Conservation (phyloP, 2,797 vertebrate genomes). For the Pteropus rufus region DNA sequence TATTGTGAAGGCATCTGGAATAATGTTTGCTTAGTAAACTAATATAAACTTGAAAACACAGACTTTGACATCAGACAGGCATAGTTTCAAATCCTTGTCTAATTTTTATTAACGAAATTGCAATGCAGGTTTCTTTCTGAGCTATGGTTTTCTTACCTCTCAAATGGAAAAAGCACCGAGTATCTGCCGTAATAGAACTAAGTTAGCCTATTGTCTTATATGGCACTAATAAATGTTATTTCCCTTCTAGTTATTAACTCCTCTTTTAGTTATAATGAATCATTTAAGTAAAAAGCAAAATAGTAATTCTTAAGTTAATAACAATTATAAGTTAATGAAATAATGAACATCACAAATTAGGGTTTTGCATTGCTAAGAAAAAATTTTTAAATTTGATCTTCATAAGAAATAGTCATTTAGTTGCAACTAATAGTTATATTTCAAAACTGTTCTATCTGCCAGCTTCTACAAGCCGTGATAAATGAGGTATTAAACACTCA, state of each 20-base stretch:
- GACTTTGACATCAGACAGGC: neutral
- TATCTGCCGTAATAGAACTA: neutral
- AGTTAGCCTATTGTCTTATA: neutral
- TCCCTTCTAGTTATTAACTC: neutral
- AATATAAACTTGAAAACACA: neutral
- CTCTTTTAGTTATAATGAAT: neutral
- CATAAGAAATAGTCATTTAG: constrained; percentile 40
- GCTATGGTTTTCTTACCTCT: constrained; percentile 8
- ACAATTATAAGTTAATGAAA: constrained; percentile 18
- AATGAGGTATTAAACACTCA: neutral
- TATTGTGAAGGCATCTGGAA: neutral
- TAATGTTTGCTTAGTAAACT: constrained; percentile 7
- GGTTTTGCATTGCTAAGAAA: constrained; percentile 24
- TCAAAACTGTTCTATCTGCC: constrained; percentile 8
- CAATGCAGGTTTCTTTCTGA: neutral
- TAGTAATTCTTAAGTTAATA: constrained; percentile 5
- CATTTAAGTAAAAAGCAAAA: neutral
- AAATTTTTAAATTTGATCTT: constrained; percentile 39
- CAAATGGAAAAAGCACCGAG: neutral
- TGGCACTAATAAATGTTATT: neutral
- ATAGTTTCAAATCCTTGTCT: neutral
- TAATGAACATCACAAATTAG: neutral
- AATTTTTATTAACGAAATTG: constrained; percentile 12
- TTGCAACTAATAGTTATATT: constrained; percentile 39
- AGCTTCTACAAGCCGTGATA: neutral